A percentile compares a stretch with the other conserved stretches of the same genome.
Conservation (phyloP, 2,113 vertebrate genomes). For the Chunga burmeisteri region DNA sequence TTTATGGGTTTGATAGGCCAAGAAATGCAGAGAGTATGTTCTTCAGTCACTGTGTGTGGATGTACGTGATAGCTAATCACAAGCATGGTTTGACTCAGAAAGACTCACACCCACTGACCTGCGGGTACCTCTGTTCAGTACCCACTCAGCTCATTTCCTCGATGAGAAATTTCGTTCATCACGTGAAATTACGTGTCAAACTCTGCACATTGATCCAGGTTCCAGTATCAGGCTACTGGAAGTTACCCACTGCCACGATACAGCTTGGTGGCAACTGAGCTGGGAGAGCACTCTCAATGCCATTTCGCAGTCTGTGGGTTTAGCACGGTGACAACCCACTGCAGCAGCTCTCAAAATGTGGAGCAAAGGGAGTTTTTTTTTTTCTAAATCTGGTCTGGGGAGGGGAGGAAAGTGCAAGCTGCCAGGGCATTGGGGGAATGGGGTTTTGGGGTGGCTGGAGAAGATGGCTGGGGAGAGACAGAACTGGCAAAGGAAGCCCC, state of each 20-base stretch:
- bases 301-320: neutral
- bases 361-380: neutral
- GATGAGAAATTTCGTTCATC: neutral
- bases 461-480: neutral
- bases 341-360: neutral
- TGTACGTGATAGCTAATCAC: neutral
- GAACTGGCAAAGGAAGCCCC: neutral
- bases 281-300: neutral
- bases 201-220: neutral
- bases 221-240: neutral
- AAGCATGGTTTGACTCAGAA: neutral
- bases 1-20: neutral
- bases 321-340: neutral
- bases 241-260: neutral
- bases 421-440: neutral
- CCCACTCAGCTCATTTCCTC: neutral
- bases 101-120: neutral
- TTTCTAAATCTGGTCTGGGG: neutral
- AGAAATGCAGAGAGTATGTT: neutral
- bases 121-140: neutral
- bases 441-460: neutral
- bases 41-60: neutral
- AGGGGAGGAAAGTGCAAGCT: neutral
- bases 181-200: neutral
- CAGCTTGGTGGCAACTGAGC: accelerated